These are phyloP conservation scores for Globicephala melas DNA, from an alignment of 2,113 vertebrate species.

Conservation along the genomic window DNA sequence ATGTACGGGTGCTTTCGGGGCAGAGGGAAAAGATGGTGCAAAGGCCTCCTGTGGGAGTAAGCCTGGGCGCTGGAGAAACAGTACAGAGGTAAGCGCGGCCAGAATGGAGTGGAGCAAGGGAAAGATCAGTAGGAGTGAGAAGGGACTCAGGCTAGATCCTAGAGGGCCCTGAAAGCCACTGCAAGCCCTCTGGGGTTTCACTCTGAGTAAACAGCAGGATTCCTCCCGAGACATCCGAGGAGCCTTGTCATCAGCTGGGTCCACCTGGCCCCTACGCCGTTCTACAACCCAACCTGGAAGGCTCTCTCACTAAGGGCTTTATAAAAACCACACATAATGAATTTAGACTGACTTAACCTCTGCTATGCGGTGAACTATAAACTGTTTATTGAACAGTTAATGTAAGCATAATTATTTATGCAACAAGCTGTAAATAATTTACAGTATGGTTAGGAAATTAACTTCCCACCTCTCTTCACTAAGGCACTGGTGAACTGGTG, in stretches of 20 bases:
- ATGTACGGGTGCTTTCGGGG: neutral
- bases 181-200: neutral
- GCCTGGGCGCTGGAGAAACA: neutral
- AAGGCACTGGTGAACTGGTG: neutral
- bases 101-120: neutral
- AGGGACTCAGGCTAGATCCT: neutral
- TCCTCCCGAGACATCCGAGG: neutral
- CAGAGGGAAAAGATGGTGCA: neutral
- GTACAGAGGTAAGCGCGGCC: neutral
- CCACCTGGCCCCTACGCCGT: neutral
- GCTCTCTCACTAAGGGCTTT: neutral
- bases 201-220: neutral
- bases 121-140: neutral
- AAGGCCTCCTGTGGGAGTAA: neutral
- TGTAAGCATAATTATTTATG: slow-evolving; percentile 62
- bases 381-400: slow-evolving; percentile 56
- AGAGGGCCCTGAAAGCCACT: neutral
- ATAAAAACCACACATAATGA: slow-evolving; percentile 35
- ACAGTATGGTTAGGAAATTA: neutral
- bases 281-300: neutral
- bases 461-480: neutral
- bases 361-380: neutral
- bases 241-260: neutral
- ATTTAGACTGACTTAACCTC: slow-evolving; percentile 2
- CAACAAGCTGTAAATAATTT: slow-evolving; percentile 62